Percentiles rank a stretch among this genome's conserved stretches.
Evolutionary conservation across 2,888 invertebrate species (phyloP).

Genomic region (Drosophila mettleri): DNA sequence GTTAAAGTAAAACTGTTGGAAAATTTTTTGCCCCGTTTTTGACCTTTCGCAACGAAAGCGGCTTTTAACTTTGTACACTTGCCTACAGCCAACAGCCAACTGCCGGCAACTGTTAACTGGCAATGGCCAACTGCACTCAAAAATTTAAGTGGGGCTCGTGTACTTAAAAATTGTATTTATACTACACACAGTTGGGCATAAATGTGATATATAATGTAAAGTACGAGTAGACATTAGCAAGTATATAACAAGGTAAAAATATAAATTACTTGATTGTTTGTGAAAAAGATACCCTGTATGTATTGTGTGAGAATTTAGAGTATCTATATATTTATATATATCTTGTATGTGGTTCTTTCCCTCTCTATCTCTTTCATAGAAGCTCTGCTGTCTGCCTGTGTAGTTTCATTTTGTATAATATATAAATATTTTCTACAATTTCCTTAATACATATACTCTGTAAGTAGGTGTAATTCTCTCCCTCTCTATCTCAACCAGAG

Average conservation of each 20-base stretch:
- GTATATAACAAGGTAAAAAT: neutral
- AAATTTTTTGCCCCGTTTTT: constrained; percentile 39
- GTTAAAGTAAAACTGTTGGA: constrained; percentile 50
- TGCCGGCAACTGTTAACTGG: constrained; percentile 25
- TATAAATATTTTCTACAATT: too few relatives aligned
- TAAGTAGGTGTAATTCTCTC: too few relatives aligned
- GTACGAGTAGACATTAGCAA: neutral
- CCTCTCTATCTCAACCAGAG: too few relatives aligned
- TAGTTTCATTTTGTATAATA: too few relatives aligned
- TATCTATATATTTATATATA: neutral
- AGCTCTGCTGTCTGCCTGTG: too few relatives aligned
- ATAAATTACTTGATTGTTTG: neutral
- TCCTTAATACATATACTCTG: too few relatives aligned
- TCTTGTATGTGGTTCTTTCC: neutral
- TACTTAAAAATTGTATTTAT: constrained; percentile 43
- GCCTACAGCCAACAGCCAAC: constrained; percentile 26
- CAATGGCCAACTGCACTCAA: constrained; percentile 47
- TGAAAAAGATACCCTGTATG: neutral
- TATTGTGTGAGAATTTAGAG: neutral
- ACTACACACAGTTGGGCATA: constrained; percentile 3
- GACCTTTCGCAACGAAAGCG: constrained; percentile 42
- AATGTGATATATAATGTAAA: neutral
- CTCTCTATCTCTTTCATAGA: too few relatives aligned
- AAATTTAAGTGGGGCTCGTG: constrained; percentile 45
- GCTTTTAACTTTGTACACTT: constrained; percentile 60